Evolutionary conservation across 1,140 invertebrate genomes (phyloP), one percentile per base, ranked within the genome.

Genomic region (Aphis gossypii): DNA sequence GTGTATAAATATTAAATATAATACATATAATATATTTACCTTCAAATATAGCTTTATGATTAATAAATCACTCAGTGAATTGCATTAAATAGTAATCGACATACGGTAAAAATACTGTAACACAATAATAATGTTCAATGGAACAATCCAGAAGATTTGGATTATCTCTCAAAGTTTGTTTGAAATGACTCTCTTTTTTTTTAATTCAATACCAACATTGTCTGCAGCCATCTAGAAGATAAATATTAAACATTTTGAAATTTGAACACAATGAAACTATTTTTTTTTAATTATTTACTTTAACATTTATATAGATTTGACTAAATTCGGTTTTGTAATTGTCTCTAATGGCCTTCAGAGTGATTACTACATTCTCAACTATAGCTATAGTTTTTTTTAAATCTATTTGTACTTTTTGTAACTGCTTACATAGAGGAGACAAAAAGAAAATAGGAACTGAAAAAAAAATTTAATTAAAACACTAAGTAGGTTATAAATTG

Each of bases 401-500:
- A 54, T 88, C n/a, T 35, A 88, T 88, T 88, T 88, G 9, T 35
- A 88, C 23, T 88, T 48, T 88, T 30, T 88, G 87, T 88, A 88
- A 88, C 23, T 88, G 87, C 87, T 88, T 88, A 51, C 87, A 51
- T 0, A 88, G 23, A 25, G 48, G 87, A 51, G 35, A 88, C 87
- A 51, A 88, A 21, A 88, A 30, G 46, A 88, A 88, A 88, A 88
- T 38, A 88, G 87, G 21, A 88, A 88, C 87, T 88, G 87, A 88
- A 88, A 88, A 48, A n/a, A 48, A 51, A 51, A 1, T 48, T n/a
- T 18, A 48, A 88, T 38, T 44, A 25, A 88, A 25, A 88, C 46
- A 88, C 87, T 35, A 88, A 20, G 51, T 54, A 54, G 51, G 18
- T 54, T 23, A 23, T n/a, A 54, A 41, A n/a, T 4, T 44, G 51